These are phyloP conservation scores for Sycon ciliatum DNA, from an alignment of 37 sponge, comb jelly and placozoan genomes.

Conservation along the genomic window DNA sequence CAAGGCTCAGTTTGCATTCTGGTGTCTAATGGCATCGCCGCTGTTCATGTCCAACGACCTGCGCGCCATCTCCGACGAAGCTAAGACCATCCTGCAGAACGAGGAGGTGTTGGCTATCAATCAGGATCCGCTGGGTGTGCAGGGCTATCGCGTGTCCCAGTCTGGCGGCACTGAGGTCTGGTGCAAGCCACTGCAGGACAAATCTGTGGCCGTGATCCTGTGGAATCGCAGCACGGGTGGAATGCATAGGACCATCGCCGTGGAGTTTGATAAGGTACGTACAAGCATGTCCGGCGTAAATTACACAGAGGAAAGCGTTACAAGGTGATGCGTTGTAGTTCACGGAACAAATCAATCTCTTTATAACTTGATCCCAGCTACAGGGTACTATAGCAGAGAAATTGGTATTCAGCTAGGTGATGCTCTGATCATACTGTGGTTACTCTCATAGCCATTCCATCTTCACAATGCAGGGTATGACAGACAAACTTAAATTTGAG, in stretches of 20 bases:
- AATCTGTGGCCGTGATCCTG: conserved; percentile 16
- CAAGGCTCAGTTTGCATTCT: conserved; percentile 72
- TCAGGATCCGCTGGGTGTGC: conserved; percentile 68
- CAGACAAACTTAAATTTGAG: no score
- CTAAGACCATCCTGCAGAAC: conserved; percentile 57
- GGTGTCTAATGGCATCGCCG: conserved; percentile 85
- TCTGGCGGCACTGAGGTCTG: conserved; percentile 11
- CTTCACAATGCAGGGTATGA: no score
- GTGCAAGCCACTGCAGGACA: conserved; percentile 21
- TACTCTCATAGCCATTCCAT: no score
- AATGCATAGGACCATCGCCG: conserved; percentile 29
- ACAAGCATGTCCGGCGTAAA: no score
- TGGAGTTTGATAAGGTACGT: conserved; percentile 32
- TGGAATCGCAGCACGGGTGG: conserved; percentile 2
- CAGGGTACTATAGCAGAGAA: no score
- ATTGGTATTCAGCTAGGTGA: no score
- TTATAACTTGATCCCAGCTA: no score
- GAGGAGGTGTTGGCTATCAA: conserved; percentile 74
- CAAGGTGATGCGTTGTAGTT: no score
- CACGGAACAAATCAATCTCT: no score
- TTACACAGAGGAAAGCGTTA: no score
- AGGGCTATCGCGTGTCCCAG: conserved; percentile 29
- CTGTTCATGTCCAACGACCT: conserved; percentile 79
- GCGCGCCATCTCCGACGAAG: conserved; percentile 36
- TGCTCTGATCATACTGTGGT: no score